These are phyloP conservation scores for Campylomormyrus numenius DNA, from an alignment of 2,113 vertebrate genomes.

Conservation along the genomic window DNA sequence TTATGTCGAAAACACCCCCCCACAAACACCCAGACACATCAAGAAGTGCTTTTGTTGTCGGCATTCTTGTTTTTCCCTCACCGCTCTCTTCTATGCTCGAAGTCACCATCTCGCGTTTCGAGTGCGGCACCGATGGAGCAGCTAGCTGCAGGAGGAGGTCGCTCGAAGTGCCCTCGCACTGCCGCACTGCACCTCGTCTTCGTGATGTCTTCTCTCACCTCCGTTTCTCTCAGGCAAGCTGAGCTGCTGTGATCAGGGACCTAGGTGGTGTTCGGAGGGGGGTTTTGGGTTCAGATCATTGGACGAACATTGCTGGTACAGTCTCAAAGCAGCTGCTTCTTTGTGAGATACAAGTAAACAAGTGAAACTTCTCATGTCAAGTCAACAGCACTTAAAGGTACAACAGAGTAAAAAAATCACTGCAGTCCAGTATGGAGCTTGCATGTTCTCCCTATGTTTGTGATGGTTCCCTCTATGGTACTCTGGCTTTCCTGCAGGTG, in stretches of 20 bases:
- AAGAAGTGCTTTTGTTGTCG: neutral
- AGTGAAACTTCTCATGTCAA: neutral
- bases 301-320: neutral
- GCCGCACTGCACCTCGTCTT: neutral
- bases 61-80: neutral
- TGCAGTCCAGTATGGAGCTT: neutral
- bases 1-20: neutral
- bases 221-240: neutral
- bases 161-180: neutral
- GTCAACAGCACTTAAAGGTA: neutral
- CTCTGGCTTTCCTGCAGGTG: neutral
- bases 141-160: neutral
- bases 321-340: neutral
- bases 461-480: neutral
- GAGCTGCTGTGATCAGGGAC: neutral
- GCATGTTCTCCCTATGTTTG: neutral
- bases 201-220: neutral
- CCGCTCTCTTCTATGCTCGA: neutral
- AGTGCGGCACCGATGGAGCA: neutral
- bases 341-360: neutral
- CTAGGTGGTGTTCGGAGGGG: neutral
- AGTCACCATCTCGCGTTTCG: neutral
- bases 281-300: neutral
- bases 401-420: neutral
- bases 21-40: neutral